Percentiles rank a stretch among this genome's conserved stretches.
These are phyloP conservation scores for Festucalex cinctus DNA, from an alignment of 2,113 vertebrate species.

Conservation along the genomic window DNA sequence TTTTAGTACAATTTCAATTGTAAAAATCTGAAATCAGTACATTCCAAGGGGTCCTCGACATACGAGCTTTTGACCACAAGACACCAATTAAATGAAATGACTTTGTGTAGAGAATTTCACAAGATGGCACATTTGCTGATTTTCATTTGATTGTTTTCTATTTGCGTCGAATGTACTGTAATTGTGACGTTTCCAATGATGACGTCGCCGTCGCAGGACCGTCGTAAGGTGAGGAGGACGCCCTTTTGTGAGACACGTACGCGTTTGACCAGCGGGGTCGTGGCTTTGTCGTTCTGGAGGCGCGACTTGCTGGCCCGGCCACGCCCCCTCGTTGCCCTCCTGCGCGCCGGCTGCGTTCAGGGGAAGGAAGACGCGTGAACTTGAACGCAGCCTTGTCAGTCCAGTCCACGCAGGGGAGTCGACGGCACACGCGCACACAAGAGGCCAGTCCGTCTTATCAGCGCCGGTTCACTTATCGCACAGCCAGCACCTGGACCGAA, in stretches of 20 bases:
- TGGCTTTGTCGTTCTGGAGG: constrained; percentile 43
- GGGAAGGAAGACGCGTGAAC: constrained; percentile 70
- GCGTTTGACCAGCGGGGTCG: constrained; percentile 44
- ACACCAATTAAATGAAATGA: no score
- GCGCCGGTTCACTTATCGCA: constrained; percentile 8
- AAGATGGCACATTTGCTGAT: no score
- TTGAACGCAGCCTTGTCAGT: constrained; percentile 68
- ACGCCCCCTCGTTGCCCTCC: constrained; percentile 62
- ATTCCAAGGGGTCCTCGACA: no score
- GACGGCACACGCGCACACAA: not conserved
- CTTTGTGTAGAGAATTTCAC: no score
- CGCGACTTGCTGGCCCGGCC: constrained; percentile 58
- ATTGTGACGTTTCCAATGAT: not conserved
- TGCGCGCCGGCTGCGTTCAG: constrained; percentile 17
- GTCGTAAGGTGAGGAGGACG: not conserved
- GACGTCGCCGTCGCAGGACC: not conserved
- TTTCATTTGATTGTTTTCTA: no score
- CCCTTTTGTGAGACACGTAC: not conserved
- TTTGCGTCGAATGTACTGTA: not conserved
- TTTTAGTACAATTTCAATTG: no score
- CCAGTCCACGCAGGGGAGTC: constrained; percentile 42
- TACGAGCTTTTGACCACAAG: no score
- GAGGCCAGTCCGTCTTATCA: constrained; percentile 27
- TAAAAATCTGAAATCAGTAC: no score
- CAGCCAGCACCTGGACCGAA: not conserved